Conservation (phyloP, 2,888 invertebrate species). For the Nebria salina region DNA sequence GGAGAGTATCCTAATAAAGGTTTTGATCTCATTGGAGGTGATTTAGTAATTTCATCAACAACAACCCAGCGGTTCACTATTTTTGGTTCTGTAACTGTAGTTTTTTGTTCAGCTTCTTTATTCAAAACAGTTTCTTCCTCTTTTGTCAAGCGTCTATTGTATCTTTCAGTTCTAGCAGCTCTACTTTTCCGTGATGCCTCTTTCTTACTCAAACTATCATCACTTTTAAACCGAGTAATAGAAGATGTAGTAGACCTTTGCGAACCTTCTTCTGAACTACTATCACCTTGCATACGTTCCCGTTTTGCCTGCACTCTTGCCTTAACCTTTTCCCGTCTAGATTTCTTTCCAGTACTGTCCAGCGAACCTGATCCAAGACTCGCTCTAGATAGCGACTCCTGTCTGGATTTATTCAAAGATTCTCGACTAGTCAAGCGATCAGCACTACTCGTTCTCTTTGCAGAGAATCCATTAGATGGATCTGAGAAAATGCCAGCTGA, state of each 20-base stretch:
- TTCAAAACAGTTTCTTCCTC: slow-evolving; percentile 72
- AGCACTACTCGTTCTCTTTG: slow-evolving; percentile 58
- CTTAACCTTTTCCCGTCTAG: slow-evolving; percentile 70
- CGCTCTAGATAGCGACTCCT: slow-evolving; percentile 52
- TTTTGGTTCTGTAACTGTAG: slow-evolving; percentile 6
- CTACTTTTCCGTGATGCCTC: slow-evolving; percentile 72
- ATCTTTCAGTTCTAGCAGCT: slow-evolving; percentile 81
- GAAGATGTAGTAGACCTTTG: slow-evolving; percentile 74
- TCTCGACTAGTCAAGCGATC: slow-evolving; percentile 57
- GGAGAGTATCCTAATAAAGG: slow-evolving; percentile 28
- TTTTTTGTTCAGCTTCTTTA: slow-evolving; percentile 64
- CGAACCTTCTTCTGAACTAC: slow-evolving; percentile 79
- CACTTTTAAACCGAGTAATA: slow-evolving; percentile 74
- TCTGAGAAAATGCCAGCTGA: slow-evolving; percentile 69
- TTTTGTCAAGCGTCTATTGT: slow-evolving; percentile 77
- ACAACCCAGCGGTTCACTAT: slow-evolving; percentile 39
- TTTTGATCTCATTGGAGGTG: slow-evolving; percentile 42
- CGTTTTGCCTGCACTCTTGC: slow-evolving; percentile 74
- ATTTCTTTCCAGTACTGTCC: slow-evolving; percentile 67
- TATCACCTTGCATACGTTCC: slow-evolving; percentile 68
- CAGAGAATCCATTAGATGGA: slow-evolving; percentile 63
- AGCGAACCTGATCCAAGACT: slow-evolving; percentile 62
- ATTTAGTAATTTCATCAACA: slow-evolving; percentile 34
- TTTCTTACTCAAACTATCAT: slow-evolving; percentile 69
- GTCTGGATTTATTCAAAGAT: slow-evolving; percentile 56